phyloP scores from a whole-genome alignment of 2,797 vertebrate genomes.

The Chiroxiphia lanceolata region DNA sequence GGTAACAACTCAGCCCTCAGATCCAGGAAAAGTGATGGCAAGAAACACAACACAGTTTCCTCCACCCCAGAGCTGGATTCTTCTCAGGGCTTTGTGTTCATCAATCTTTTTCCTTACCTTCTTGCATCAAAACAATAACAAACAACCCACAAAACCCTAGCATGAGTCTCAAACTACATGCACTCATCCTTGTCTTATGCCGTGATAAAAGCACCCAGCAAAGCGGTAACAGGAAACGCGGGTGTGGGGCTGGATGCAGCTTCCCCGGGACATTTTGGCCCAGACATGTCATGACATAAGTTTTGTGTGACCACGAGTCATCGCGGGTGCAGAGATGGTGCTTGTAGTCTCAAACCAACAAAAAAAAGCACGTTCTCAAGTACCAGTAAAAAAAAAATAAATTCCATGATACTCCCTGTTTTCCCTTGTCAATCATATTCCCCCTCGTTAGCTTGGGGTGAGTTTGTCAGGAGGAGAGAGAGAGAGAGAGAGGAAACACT shows the following conservation, averaged over 20 bases:
- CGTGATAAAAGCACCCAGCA: background rate
- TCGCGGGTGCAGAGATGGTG: background rate
- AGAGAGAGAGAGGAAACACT: background rate
- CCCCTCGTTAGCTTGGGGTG: background rate
- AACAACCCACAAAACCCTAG: background rate
- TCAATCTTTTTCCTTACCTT: background rate
- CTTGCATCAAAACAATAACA: background rate
- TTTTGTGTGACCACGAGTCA: background rate
- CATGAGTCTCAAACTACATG: background rate
- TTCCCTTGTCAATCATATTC: background rate
- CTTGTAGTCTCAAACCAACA: accelerated
- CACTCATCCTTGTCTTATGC: background rate
- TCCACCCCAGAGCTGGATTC: background rate
- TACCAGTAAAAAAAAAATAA: background rate
- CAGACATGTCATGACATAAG: accelerated
- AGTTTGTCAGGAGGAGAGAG: background rate
- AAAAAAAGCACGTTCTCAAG: background rate
- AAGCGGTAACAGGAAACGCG: background rate
- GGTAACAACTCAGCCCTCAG: background rate
- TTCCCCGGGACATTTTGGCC: background rate
- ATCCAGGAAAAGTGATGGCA: accelerated
- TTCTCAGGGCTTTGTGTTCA: accelerated
- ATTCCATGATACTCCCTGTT: background rate
- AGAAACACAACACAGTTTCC: background rate
- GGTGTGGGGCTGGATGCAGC: background rate